These are phyloP conservation scores for Heteractis magnifica DNA, from an alignment of 92 coral and sea anemone genomes.

Conservation along the genomic window DNA sequence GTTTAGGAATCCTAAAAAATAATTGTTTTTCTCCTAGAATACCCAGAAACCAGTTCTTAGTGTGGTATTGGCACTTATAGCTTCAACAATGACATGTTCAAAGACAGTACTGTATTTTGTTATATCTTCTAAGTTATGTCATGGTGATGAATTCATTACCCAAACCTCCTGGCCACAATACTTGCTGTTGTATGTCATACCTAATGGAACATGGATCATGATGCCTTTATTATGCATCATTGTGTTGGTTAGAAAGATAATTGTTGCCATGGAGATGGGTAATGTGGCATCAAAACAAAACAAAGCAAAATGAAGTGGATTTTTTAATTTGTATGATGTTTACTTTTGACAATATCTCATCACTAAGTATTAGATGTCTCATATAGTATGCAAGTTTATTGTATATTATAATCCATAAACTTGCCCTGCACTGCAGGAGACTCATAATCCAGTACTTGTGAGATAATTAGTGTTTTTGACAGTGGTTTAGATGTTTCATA, in stretches of 20 bases:
- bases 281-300: constrained; percentile 6
- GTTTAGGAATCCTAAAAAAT: neutral
- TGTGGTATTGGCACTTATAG: constrained; percentile 47
- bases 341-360: no score
- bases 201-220: constrained; percentile 63
- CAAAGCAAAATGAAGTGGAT: neutral
- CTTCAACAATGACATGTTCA: constrained; percentile 55
- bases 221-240: constrained; percentile 58
- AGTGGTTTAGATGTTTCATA: neutral
- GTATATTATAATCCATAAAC: no score
- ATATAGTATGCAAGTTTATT: no score
- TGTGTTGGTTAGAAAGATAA: constrained; percentile 2
- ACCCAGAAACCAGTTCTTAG: constrained; percentile 11
- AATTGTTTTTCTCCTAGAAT: constrained; percentile 14
- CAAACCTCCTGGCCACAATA: constrained; percentile 28
- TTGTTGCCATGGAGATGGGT: neutral
- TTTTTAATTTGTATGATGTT: neutral
- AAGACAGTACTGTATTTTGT: constrained; percentile 61
- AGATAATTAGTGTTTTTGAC: no score
- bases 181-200: constrained; percentile 41
- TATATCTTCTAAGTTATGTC: constrained; percentile 40
- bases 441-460: no score
- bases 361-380: no score
- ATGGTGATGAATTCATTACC: constrained; percentile 39
- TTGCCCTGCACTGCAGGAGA: no score